Evolutionary conservation across 2,888 invertebrate genomes (phyloP), one percentile per base, ranked within the genome.

Genomic region (Tineola bisselliella): DNA sequence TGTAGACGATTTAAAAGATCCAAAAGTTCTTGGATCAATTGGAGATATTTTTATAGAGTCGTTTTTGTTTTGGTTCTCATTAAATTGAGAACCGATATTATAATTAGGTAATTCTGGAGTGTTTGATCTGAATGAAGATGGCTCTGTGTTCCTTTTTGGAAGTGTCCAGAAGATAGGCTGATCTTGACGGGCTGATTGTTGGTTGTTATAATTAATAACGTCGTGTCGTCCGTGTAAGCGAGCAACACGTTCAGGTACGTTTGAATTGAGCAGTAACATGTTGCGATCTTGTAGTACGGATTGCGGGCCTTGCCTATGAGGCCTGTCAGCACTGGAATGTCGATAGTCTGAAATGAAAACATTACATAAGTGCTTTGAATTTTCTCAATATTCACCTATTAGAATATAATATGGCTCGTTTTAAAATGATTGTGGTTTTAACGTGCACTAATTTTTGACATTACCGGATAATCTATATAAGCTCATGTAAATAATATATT

Each of bases 1-100:
- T 15, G 92, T 92, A 11, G 92, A 92, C 25, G 92, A 90, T 73
- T 91, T 89, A 67, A 92, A 92, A 25, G 89, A 78, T 12, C 86
- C 88, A 8, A 87, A 75, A 66, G 86, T 88, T 63, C 91, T 79
- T 4, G 91, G 91, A 75, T 91, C 91, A 65, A 92, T 91, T 8
- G 92, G 92, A 52, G 92, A 92, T 73, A 92, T 89, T 74, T 81
- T 88, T 13, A 89, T 79, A 0, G 88, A 87, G 61, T 89, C 86
- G 60, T 83, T 75, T 17, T 48, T 38, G 17, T 31, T 33, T 58
- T 8, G 6, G 5, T 58, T 58, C 11, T 6, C 31, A 33, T 13
- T 33, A 33, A 15, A 15, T 3, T 58, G 19, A 8, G 58, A 33
- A 33, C 8, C 13, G 3, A 33, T 2, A 6, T 54, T 18, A 54